A percentile compares a stretch with the other conserved stretches of the same genome.
phyloP scores from a whole-genome alignment of 2,797 vertebrate species.

The Ictinia mississippiensis region DNA sequence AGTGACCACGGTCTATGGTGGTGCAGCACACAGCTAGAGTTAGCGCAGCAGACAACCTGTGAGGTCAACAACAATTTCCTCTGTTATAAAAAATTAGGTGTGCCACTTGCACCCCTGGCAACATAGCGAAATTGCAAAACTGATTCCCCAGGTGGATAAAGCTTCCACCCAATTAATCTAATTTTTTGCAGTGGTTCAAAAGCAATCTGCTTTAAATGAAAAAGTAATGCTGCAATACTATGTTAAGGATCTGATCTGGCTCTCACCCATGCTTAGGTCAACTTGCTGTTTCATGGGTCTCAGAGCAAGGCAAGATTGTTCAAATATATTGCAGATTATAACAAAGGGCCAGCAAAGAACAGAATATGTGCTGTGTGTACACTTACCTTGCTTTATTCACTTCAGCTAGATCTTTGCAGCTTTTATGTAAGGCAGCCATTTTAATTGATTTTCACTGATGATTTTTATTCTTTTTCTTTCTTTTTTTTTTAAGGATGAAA shows the following conservation, averaged over 20 bases:
- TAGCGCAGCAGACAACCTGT: background rate
- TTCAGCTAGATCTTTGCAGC: background rate
- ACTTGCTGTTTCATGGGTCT: background rate
- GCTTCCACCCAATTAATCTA: background rate
- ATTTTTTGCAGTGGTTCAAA: background rate
- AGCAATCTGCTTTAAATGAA: slow-evolving; percentile 13
- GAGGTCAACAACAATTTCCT: slow-evolving; percentile 17
- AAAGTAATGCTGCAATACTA: background rate
- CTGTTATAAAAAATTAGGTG: background rate
- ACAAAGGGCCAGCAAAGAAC: background rate
- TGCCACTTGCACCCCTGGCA: background rate
- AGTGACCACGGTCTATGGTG: background rate
- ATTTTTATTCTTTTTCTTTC: background rate
- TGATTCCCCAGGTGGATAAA: background rate
- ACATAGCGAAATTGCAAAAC: background rate
- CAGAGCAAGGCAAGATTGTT: background rate
- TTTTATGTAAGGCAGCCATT: background rate
- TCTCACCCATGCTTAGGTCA: background rate
- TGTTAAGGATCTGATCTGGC: background rate
- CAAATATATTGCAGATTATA: background rate
- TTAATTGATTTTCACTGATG: background rate
- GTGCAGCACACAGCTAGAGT: background rate
- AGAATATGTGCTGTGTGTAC: background rate
- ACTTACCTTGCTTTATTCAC: background rate
- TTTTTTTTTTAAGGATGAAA: background rate